Conservation (phyloP, 1,140 invertebrate genomes). For the Conus betulinus region DNA sequence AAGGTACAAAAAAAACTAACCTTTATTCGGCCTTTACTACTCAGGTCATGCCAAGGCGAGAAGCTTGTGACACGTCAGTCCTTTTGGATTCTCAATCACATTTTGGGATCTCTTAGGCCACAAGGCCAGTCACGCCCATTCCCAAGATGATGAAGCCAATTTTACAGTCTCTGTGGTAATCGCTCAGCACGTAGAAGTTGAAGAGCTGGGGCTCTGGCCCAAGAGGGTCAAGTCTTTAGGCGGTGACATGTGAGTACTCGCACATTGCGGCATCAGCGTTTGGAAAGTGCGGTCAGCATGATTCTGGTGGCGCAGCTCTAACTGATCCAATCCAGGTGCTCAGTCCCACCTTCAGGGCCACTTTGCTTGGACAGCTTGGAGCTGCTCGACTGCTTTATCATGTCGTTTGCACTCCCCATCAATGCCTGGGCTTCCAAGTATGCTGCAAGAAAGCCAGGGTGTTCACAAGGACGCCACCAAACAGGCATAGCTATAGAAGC, state of each 20-base stretch:
- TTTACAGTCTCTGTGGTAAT: slow-evolving; percentile 31
- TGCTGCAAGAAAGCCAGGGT: too few relatives aligned
- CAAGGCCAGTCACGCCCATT: slow-evolving; percentile 31
- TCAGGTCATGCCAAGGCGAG: too few relatives aligned
- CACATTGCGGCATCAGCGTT: slow-evolving; percentile 39
- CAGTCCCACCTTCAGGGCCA: slow-evolving; percentile 2
- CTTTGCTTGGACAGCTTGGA: slow-evolving; percentile 38
- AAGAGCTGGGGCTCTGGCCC: slow-evolving; percentile 28
- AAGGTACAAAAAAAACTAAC: too few relatives aligned
- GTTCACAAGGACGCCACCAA: too few relatives aligned
- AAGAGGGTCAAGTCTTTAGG: background rate
- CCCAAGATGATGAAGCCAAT: slow-evolving; percentile 33
- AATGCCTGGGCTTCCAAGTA: too few relatives aligned
- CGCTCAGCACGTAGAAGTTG: slow-evolving; percentile 40
- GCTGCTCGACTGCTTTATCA: slow-evolving; percentile 38
- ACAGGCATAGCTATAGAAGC: too few relatives aligned
- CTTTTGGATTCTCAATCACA: too few relatives aligned
- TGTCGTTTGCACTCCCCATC: slow-evolving; percentile 28
- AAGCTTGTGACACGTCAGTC: too few relatives aligned
- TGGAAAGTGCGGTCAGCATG: slow-evolving; percentile 35
- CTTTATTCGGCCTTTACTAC: too few relatives aligned
- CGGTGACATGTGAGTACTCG: slow-evolving; percentile 24
- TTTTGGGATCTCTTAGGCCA: slow-evolving; percentile 23
- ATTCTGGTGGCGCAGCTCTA: slow-evolving; percentile 28
- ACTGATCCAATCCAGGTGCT: slow-evolving; percentile 40